Percentiles rank a stretch among this genome's conserved stretches.
phyloP scores from a whole-genome alignment of 2,888 invertebrate genomes.

The Nowickia ferox region DNA sequence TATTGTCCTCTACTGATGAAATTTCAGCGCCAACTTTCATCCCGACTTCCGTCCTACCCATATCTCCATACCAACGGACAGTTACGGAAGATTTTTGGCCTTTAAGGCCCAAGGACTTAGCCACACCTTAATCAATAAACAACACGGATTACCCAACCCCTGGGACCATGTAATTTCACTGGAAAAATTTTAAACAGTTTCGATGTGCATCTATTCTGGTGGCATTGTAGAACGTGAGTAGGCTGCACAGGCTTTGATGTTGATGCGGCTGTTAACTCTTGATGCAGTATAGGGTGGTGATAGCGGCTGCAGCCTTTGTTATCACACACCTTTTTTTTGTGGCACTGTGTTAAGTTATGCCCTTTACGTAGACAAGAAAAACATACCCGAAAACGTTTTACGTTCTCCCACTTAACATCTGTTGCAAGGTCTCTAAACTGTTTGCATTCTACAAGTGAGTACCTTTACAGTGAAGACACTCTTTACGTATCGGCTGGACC shows the following conservation, averaged over 20 bases:
- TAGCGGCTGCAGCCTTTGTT: too few relatives aligned
- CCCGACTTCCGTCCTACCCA: slow-evolving; percentile 41
- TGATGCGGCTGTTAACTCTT: too few relatives aligned
- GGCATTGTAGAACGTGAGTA: slow-evolving; percentile 26
- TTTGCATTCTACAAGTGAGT: too few relatives aligned
- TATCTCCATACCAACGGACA: slow-evolving; percentile 69
- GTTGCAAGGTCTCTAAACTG: too few relatives aligned
- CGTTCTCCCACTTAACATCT: too few relatives aligned
- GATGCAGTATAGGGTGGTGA: too few relatives aligned
- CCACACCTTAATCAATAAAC: slow-evolving; percentile 58
- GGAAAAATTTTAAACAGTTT: slow-evolving; percentile 47
- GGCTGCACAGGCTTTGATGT: neutral
- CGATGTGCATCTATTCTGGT: neutral
- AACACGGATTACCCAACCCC: slow-evolving; percentile 66
- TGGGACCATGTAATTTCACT: slow-evolving; percentile 27
- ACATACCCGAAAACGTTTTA: too few relatives aligned
- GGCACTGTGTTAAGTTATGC: too few relatives aligned
- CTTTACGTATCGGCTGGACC: too few relatives aligned
- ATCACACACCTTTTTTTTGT: too few relatives aligned
- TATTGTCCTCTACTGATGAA: neutral
- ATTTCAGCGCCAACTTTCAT: slow-evolving; percentile 40
- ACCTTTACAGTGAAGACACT: too few relatives aligned
- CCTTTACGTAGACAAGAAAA: too few relatives aligned
- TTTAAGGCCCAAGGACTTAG: slow-evolving; percentile 56
- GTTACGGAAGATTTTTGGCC: slow-evolving; percentile 59